A percentile compares a stretch with the other conserved stretches of the same genome.
Conservation (phyloP, 2,113 vertebrate species). For the Aleadryas rufinucha region DNA sequence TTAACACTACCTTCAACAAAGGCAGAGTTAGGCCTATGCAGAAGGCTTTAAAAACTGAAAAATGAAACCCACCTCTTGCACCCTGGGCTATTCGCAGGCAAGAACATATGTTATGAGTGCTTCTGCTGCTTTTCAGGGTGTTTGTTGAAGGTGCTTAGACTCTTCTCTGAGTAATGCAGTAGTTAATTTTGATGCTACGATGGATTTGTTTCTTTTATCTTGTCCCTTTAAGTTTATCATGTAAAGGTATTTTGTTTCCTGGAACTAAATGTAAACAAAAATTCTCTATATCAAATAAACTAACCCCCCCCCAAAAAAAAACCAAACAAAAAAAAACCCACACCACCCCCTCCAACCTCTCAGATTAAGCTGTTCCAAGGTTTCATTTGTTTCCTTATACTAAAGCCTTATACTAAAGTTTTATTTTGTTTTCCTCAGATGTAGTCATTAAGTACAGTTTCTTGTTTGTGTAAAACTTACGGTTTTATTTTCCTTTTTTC, state of each 20-base stretch:
- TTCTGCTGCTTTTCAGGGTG: not conserved
- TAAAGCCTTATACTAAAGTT: not conserved
- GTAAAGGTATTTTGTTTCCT: not conserved
- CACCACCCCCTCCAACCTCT: not conserved
- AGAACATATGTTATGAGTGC: conserved; percentile 1
- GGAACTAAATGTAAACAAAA: not conserved
- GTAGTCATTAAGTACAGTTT: conserved; percentile 25
- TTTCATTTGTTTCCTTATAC: conserved; percentile 22
- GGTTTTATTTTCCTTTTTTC: conserved; percentile 45
- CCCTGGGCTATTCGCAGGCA: conserved; percentile 21
- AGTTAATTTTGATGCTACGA: not conserved
- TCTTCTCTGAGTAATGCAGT: not conserved
- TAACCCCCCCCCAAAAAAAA: not conserved
- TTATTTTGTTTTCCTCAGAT: conserved; percentile 39
- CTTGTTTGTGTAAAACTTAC: conserved; percentile 60
- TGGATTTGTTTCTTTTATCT: conserved; percentile 9
- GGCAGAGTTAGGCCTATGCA: conserved; percentile 17
- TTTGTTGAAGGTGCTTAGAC: not conserved
- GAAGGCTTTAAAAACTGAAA: not conserved
- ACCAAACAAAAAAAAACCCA: too few species aligned
- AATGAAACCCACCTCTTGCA: conserved; percentile 3
- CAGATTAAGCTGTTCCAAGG: conserved; percentile 20
- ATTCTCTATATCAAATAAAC: conserved; percentile 7
- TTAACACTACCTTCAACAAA: conserved; percentile 45
- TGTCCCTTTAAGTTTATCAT: not conserved